Evolutionary conservation across 2,113 vertebrate species (phyloP).

Genomic region (Electrona antarctica): DNA sequence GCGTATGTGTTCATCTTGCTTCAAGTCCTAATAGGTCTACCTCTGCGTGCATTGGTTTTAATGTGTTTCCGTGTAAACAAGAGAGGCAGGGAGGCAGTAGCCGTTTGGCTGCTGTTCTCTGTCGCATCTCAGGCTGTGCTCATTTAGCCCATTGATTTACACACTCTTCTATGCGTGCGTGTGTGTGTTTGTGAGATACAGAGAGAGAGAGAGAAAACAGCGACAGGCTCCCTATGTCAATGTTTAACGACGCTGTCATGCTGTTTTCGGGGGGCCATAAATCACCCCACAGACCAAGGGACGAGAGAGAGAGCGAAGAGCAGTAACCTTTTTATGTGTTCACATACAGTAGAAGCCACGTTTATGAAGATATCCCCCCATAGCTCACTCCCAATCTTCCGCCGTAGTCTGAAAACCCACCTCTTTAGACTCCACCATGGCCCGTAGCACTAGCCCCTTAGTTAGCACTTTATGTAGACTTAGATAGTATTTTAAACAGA

Average conservation of each 20-base stretch:
- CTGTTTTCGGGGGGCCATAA: neutral
- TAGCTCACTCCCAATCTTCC: too few relatives aligned
- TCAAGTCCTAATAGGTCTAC: neutral
- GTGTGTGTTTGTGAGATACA: too few relatives aligned
- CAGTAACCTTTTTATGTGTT: neutral
- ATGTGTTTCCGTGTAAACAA: conserved; percentile 32
- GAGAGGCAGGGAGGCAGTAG: conserved; percentile 28
- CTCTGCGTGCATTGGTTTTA: neutral
- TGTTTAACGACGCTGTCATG: conserved; percentile 42
- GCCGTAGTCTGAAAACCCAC: too few relatives aligned
- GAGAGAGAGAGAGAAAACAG: conserved; percentile 10
- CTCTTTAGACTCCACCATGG: too few relatives aligned
- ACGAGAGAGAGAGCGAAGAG: neutral
- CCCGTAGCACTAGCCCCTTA: too few relatives aligned
- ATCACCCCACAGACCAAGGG: neutral
- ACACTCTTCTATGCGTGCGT: conserved; percentile 38
- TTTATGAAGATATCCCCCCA: too few relatives aligned
- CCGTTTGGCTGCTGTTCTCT: conserved; percentile 36
- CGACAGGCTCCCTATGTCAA: conserved; percentile 43
- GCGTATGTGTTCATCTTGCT: conserved; percentile 8
- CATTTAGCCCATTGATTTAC: conserved; percentile 70
- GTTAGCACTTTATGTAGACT: too few relatives aligned
- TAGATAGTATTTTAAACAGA: too few relatives aligned
- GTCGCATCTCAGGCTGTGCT: conserved; percentile 51
- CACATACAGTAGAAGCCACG: too few relatives aligned